These are phyloP conservation scores for Apodemia mormo DNA, from an alignment of 2,888 invertebrate species.

Conservation along the genomic window DNA sequence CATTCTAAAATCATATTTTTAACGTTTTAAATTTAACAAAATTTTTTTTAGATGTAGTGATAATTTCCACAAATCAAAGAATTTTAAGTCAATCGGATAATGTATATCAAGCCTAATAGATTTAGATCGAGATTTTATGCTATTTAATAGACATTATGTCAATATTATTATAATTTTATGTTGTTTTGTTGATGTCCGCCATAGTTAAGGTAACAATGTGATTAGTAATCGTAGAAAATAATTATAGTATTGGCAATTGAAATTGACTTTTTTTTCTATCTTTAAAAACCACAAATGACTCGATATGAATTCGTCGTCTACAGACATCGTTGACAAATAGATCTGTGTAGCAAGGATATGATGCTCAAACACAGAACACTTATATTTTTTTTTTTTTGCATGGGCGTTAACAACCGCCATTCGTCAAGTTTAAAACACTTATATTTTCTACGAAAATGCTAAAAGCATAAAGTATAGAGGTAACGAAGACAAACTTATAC, in stretches of 20 bases:
- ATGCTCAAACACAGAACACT: too few relatives aligned
- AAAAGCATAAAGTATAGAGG: too few relatives aligned
- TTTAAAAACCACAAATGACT: not conserved
- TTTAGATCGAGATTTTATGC: constrained; percentile 8
- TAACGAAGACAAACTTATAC: too few relatives aligned
- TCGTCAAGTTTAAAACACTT: too few relatives aligned
- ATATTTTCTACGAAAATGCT: too few relatives aligned
- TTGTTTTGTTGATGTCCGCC: not conserved
- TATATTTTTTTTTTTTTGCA: too few relatives aligned
- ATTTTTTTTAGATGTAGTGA: not conserved
- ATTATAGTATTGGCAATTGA: constrained; percentile 10
- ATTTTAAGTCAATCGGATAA: not conserved
- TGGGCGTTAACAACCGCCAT: too few relatives aligned
- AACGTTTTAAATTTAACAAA: too few relatives aligned
- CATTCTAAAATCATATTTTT: too few relatives aligned
- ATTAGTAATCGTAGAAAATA: constrained; percentile 15
- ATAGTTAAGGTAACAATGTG: constrained; percentile 11
- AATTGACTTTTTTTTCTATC: not conserved
- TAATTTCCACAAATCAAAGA: not conserved
- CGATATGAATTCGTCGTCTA: not conserved
- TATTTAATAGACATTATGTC: not conserved
- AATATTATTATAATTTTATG: constrained; percentile 1
- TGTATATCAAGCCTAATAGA: not conserved
- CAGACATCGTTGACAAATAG: not conserved
- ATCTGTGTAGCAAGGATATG: not conserved